Conservation (phyloP, 2,113 vertebrate genomes). For the Lates calcarifer region DNA sequence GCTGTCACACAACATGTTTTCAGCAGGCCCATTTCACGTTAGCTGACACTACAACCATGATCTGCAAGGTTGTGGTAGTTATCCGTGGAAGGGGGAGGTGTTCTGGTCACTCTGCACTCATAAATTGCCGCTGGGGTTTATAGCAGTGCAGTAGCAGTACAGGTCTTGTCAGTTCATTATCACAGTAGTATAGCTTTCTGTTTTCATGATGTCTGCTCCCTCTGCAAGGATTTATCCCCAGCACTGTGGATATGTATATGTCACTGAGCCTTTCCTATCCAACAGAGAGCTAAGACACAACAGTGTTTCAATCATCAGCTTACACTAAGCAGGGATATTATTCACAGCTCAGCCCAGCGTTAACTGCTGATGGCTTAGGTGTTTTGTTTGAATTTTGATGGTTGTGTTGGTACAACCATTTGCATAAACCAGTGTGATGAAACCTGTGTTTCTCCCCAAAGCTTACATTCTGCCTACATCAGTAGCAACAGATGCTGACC, state of each 20-base stretch:
- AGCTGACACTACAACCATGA: conserved; percentile 40
- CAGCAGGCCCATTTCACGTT: conserved; percentile 21
- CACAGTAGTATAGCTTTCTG: conserved; percentile 76
- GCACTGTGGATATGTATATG: conserved; percentile 43
- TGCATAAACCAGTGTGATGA: neutral
- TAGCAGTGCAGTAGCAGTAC: conserved; percentile 64
- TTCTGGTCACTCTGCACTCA: conserved; percentile 70
- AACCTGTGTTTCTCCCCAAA: neutral
- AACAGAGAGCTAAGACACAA: conserved; percentile 23
- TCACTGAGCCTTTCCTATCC: conserved; percentile 25
- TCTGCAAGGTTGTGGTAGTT: conserved; percentile 47
- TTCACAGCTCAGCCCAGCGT: conserved; percentile 26
- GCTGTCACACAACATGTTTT: conserved; percentile 24
- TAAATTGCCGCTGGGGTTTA: conserved; percentile 79
- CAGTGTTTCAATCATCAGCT: conserved; percentile 37
- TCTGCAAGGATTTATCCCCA: conserved; percentile 69
- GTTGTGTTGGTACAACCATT: neutral
- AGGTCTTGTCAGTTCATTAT: conserved; percentile 82
- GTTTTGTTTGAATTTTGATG: neutral
- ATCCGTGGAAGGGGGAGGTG: conserved; percentile 49
- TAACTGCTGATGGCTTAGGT: neutral
- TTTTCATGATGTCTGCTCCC: conserved; percentile 71
- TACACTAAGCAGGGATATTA: conserved; percentile 13
- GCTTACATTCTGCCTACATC: conserved; percentile 5
- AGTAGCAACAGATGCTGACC: conserved; percentile 51